phyloP scores from a whole-genome alignment of 2,113 vertebrate genomes.

The Bujurquina vittata region DNA sequence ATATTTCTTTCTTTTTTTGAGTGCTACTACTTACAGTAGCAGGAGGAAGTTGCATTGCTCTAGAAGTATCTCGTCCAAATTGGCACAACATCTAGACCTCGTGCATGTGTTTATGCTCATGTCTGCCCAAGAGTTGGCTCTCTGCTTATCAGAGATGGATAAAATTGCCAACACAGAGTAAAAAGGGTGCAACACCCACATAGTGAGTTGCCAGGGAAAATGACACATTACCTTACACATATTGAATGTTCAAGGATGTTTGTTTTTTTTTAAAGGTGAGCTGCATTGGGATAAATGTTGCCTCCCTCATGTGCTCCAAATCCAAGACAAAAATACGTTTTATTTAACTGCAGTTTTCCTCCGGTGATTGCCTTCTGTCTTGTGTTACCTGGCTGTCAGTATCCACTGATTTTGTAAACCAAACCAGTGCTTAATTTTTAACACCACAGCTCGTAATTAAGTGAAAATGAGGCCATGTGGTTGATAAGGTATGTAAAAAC shows the following conservation, averaged over 20 bases:
- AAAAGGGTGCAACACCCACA: background rate
- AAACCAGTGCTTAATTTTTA: background rate
- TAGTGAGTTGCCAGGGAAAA: background rate
- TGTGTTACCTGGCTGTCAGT: background rate
- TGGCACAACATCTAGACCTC: slow-evolving; percentile 2
- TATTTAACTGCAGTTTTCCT: background rate
- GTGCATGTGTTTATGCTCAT: background rate
- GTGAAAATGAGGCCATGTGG: background rate
- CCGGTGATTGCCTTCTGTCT: background rate
- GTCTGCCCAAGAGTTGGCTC: background rate
- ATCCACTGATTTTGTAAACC: background rate
- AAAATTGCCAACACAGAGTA: slow-evolving; percentile 24
- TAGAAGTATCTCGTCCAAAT: background rate
- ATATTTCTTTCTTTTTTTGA: background rate
- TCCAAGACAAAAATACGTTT: background rate
- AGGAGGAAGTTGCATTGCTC: background rate
- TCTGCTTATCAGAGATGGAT: slow-evolving; percentile 24
- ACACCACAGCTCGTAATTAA: background rate
- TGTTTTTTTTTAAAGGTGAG: background rate
- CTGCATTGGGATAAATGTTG: background rate
- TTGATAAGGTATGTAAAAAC: background rate
- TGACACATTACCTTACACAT: background rate
- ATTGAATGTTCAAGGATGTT: background rate
- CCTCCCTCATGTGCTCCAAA: background rate
- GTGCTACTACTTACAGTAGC: background rate